A percentile compares a stretch with the other conserved stretches of the same genome.
Conservation (phyloP, 2,888 invertebrate species). For the Aleiodes alternator region DNA sequence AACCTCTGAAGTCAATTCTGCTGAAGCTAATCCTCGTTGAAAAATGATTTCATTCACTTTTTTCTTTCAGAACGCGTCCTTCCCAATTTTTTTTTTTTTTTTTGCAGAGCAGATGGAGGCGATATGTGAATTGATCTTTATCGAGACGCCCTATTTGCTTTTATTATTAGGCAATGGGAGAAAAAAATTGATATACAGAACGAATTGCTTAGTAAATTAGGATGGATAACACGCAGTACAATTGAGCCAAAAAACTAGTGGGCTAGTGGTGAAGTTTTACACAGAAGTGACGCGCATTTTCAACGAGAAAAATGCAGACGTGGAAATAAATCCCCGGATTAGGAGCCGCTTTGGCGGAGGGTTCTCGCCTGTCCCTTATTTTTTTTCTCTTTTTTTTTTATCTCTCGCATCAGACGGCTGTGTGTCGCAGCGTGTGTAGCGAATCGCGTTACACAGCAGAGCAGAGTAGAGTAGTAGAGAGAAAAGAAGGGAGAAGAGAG, state of each 20-base stretch:
- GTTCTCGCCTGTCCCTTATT: conserved; percentile 40
- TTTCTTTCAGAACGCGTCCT: not conserved
- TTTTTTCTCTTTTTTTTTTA: conserved; percentile 14
- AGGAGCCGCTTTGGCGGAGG: conserved; percentile 51
- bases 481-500: not conserved
- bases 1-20: conserved; percentile 4
- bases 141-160: not conserved
- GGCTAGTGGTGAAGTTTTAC: conserved; percentile 14
- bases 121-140: conserved; percentile 19
- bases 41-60: not conserved
- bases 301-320: conserved; percentile 55
- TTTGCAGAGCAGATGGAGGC: conserved; percentile 5
- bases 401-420: conserved; percentile 44
- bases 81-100: not conserved
- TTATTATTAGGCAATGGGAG: not conserved
- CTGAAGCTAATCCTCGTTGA: not conserved
- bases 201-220: conserved; percentile 27
- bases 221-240: conserved; percentile 9
- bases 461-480: not conserved
- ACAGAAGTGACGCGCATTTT: conserved; percentile 32
- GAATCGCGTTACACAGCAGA: conserved; percentile 37
- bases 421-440: conserved; percentile 39
- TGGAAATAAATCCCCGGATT: conserved; percentile 59
- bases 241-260: not conserved
- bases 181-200: conserved; percentile 25